A percentile compares a stretch with the other conserved stretches of the same genome.
These are phyloP conservation scores for Lonchura striata DNA, from an alignment of 2,113 vertebrate species.

Conservation along the genomic window DNA sequence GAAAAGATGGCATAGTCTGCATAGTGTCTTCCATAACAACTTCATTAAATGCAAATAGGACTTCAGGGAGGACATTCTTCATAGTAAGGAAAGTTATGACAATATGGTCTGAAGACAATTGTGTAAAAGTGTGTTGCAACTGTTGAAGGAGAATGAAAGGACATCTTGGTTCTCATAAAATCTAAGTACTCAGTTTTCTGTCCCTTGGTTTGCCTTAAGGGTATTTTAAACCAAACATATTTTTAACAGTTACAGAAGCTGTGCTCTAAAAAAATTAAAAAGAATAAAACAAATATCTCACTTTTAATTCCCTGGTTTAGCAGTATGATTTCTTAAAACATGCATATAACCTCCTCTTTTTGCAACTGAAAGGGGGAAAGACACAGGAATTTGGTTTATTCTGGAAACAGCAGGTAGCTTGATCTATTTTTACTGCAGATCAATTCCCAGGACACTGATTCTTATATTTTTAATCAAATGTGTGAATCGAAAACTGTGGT, in stretches of 20 bases:
- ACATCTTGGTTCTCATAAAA: background rate
- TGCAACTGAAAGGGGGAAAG: constrained; percentile 67
- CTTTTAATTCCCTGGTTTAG: constrained; percentile 52
- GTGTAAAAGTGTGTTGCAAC: background rate
- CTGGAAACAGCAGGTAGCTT: constrained; percentile 68
- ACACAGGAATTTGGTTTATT: constrained; percentile 63
- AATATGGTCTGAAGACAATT: background rate
- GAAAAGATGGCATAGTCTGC: background rate
- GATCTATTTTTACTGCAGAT: constrained; percentile 77
- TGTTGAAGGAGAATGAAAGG: background rate
- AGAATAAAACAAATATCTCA: background rate
- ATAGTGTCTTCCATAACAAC: background rate
- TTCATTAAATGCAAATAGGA: background rate
- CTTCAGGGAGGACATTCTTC: background rate
- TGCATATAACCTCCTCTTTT: constrained; percentile 44
- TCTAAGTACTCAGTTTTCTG: constrained; percentile 9
- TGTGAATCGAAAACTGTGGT: constrained; percentile 71
- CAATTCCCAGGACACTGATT: constrained; percentile 74
- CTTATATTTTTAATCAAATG: constrained; percentile 79
- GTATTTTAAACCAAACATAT: constrained; percentile 26
- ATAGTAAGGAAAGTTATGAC: background rate
- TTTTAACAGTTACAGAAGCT: constrained; percentile 44
- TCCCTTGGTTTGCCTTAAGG: constrained; percentile 13
- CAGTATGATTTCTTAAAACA: constrained; percentile 46
- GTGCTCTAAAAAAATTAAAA: background rate